A percentile compares a stretch with the other conserved stretches of the same genome.
Conservation (phyloP, 2,113 vertebrate genomes). For the Mormoops blainvillei region DNA sequence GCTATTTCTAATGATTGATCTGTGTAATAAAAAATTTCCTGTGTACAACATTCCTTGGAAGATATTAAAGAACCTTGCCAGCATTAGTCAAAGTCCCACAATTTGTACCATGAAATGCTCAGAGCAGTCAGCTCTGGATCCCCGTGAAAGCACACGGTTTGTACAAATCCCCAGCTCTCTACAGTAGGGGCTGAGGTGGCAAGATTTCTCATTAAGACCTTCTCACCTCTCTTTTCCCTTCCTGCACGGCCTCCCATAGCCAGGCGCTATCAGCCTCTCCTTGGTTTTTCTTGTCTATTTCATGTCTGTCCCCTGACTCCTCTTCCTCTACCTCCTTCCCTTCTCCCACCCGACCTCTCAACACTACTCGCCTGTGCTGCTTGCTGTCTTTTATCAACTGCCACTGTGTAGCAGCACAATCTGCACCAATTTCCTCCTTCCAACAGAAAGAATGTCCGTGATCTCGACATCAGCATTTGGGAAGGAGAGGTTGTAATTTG, state of each 20-base stretch:
- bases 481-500: background rate
- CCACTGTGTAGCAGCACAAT: background rate
- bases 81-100: constrained; percentile 38
- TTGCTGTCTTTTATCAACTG: background rate
- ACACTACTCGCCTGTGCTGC: background rate
- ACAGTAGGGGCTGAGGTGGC: background rate
- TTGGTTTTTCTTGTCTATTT: background rate
- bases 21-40: constrained; percentile 65
- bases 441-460: background rate
- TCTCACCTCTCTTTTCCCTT: background rate
- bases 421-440: background rate
- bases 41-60: constrained; percentile 7
- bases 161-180: background rate
- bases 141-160: background rate
- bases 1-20: constrained; percentile 64
- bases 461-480: background rate
- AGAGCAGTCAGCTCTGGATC: background rate
- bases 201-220: background rate
- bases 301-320: background rate
- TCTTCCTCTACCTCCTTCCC: background rate
- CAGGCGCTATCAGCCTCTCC: background rate
- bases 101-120: background rate
- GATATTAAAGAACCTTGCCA: constrained; percentile 55
- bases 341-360: background rate
- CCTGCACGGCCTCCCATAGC: background rate